Conservation (phyloP, 64 coral and sea anemone species). For the Actinia equina region DNA sequence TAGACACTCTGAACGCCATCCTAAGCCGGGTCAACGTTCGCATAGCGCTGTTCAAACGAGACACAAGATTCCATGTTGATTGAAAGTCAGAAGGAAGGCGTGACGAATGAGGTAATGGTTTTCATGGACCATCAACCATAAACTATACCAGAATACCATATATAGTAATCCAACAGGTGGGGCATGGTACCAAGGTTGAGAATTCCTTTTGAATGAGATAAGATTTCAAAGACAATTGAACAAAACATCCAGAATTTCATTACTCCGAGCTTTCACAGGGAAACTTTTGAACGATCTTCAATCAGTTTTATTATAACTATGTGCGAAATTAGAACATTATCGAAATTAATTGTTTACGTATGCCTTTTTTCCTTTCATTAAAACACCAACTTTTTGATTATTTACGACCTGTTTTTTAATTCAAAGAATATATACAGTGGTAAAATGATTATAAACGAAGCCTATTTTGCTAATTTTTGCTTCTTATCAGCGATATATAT, state of each 20-base stretch:
- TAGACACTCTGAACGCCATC: slow-evolving; percentile 10
- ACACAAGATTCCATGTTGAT: slow-evolving; percentile 1
- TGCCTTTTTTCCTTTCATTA: neutral
- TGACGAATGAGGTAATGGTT: slow-evolving; percentile 21
- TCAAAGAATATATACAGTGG: neutral
- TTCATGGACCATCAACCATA: slow-evolving; percentile 16
- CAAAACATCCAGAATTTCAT: neutral
- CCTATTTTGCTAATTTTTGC: neutral
- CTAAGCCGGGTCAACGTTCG: slow-evolving; percentile 11
- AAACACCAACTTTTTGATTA: neutral
- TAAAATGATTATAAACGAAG: no score
- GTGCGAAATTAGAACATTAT: neutral
- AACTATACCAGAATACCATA: slow-evolving; percentile 1
- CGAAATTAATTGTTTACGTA: neutral
- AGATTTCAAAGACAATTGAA: neutral
- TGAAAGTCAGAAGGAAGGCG: neutral
- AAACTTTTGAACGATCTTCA: neutral
- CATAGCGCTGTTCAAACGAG: slow-evolving; percentile 12
- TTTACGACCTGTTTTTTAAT: neutral
- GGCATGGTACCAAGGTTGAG: neutral
- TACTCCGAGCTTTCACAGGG: neutral
- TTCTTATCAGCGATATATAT: neutral
- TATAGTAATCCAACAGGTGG: neutral
- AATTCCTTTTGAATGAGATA: neutral
- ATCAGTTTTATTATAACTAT: no score